A percentile compares a stretch with the other conserved stretches of the same genome.
These are phyloP conservation scores for Spermophilus dauricus DNA, from an alignment of 2,113 vertebrate genomes.

Conservation along the genomic window DNA sequence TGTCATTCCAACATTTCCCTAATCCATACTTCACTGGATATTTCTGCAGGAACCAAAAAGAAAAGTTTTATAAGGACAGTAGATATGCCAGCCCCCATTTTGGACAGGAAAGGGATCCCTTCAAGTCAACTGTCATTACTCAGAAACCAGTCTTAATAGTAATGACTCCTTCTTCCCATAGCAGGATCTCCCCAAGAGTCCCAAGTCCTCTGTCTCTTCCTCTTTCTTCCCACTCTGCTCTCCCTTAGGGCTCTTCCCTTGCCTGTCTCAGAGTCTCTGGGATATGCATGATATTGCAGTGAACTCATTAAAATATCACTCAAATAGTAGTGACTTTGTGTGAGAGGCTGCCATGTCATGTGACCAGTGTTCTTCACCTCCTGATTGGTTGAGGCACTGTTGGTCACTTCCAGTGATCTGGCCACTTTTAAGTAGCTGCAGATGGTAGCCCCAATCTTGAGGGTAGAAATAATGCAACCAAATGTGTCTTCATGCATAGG, in stretches of 20 bases:
- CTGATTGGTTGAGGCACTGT: not conserved
- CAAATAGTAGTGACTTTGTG: not conserved
- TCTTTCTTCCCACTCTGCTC: fast-evolving
- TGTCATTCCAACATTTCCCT: slow-evolving; percentile 44
- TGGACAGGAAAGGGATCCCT: no score
- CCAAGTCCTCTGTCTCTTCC: no score
- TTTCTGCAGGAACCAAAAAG: slow-evolving; percentile 12
- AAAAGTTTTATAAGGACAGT: fast-evolving
- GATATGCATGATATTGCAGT: no score
- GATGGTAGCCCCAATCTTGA: no score
- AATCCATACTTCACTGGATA: slow-evolving; percentile 55
- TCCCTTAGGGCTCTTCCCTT: no score
- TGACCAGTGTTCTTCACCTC: no score
- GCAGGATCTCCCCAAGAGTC: not conserved
- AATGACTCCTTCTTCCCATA: not conserved
- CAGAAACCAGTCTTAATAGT: not conserved
- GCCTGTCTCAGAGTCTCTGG: not conserved
- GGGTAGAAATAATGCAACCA: no score
- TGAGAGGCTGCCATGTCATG: fast-evolving
- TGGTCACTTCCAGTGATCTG: no score
- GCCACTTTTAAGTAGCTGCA: no score
- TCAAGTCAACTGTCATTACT: not conserved
- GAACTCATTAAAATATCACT: no score
- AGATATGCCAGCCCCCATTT: not conserved
- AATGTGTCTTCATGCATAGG: no score